Base-by-base conservation (phyloP, 2,113 vertebrate species). In the Mesocricetus auratus region DNA sequence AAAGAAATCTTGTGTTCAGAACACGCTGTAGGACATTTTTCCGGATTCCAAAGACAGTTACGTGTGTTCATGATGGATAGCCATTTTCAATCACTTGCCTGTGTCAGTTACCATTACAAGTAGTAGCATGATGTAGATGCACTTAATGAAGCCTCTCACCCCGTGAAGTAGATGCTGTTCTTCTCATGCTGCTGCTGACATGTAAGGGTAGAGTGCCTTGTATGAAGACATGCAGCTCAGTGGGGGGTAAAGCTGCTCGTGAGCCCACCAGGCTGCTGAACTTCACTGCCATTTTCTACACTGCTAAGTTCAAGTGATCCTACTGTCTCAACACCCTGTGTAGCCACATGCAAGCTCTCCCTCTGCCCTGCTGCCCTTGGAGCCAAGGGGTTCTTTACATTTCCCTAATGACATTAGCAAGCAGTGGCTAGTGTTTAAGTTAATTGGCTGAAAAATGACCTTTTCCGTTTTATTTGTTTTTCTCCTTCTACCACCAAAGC, bases 1-100 rank as follows among this genome's bases (percentile, higher is more conserved):
- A 75, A 66, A 81, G 9, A 74, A 90, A 92, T 66, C 53, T 74
- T 66, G 64, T 81, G 21, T 86, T 79, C 16, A 82, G 66, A 79
- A 86, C 58, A 69, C 7, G 24, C 78, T 90, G 36, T 78, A 19
- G 22, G 33, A 81, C 22, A 9, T 68, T n/a, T 60, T 89, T 39
- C 2, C 66, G 85, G 47, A 86, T 60, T 91, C 83, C 73, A 85
- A 73, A 92, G 50, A 60, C 47, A 64, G 31, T 45, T 45, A 93
- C 87, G 75, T 22, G 11, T 39, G 22, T 91, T 86, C 62, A 94
- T 89, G 11, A 47, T 88, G 89, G 94, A 66, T 50, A 79, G 29
- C 26, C 11, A 62, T 42, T 82, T 69, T 82, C 62, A 16, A 15
- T 77, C 33, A 16, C 6, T 75, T 53, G 50, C 45, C 7, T 73